Evolutionary conservation across 2,797 vertebrate genomes (phyloP).

Genomic region (Poecile montanus): DNA sequence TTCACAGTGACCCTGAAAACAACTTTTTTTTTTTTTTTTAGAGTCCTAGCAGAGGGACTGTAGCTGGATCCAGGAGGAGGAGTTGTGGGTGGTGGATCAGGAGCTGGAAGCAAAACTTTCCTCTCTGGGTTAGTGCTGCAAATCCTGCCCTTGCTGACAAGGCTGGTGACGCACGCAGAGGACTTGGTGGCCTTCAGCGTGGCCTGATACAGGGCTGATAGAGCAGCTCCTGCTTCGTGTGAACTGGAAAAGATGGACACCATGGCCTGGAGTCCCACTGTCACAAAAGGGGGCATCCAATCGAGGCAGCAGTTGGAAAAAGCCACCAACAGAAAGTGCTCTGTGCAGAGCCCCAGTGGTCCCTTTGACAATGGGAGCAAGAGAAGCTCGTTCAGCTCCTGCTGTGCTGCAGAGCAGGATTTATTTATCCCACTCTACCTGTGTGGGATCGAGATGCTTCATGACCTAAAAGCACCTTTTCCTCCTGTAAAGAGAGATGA

Average conservation of each 20-base stretch:
- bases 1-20: conserved; percentile 47
- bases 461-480: not conserved
- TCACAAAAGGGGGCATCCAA: not conserved
- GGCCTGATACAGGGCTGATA: not conserved
- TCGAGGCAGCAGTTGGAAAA: not conserved
- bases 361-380: rapidly evolving
- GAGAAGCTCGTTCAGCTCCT: not conserved
- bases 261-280: not conserved
- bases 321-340: not conserved
- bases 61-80: not conserved
- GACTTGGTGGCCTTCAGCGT: not conserved
- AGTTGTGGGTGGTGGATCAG: not conserved
- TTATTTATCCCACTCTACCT: not conserved
- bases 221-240: not conserved
- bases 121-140: not conserved
- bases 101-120: conserved; percentile 8
- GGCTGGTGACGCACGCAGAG: not conserved
- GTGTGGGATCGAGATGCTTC: not conserved
- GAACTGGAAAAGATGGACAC: not conserved
- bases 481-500: not conserved
- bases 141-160: not conserved
- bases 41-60: not conserved
- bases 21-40: not conserved
- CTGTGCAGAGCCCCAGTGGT: rapidly evolving
- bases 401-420: not conserved